Evolutionary conservation across 2,113 vertebrate species (phyloP).

Genomic region (Phylloscopus trochiloides): DNA sequence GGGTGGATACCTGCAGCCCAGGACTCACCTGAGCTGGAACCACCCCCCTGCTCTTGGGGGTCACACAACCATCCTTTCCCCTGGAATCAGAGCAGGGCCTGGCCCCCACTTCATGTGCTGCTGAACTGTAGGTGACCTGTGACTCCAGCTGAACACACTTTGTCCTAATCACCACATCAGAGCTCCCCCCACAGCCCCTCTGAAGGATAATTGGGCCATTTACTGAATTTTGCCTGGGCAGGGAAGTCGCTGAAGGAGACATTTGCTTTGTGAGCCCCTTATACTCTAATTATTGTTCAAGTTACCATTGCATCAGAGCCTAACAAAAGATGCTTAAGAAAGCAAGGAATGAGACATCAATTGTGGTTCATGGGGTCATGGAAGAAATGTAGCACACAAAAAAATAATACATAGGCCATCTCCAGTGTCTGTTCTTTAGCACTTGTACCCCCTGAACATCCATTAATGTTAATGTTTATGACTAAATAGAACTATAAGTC

Average conservation of each 20-base stretch:
- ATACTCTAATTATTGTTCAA: slow-evolving; percentile 42
- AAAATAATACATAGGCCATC: slow-evolving; percentile 13
- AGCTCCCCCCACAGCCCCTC: slow-evolving; percentile 12
- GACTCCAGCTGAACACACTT: background rate
- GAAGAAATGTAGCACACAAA: slow-evolving; percentile 24
- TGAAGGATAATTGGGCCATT: slow-evolving; percentile 39
- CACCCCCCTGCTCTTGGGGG: background rate
- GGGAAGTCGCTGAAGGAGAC: slow-evolving; percentile 16
- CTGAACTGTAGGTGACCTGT: slow-evolving; percentile 27
- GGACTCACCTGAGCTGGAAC: background rate
- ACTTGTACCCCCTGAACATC: slow-evolving; percentile 17
- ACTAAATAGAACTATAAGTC: slow-evolving; percentile 57
- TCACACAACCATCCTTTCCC: background rate
- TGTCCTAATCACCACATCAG: background rate
- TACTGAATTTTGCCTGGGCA: slow-evolving; percentile 23
- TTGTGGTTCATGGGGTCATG: slow-evolving; percentile 38
- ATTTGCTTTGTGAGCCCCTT: slow-evolving; percentile 38
- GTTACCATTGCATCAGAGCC: slow-evolving; percentile 17
- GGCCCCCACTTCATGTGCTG: background rate
- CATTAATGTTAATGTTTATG: slow-evolving; percentile 59
- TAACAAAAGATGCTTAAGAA: slow-evolving; percentile 42
- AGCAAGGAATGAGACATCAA: slow-evolving; percentile 49
- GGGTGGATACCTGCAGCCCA: background rate
- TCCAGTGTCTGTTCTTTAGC: slow-evolving; percentile 35
- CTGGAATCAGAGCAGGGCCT: background rate